Evolutionary conservation across 2,797 vertebrate genomes (phyloP).

Genomic region (Eulemur rubriventer): DNA sequence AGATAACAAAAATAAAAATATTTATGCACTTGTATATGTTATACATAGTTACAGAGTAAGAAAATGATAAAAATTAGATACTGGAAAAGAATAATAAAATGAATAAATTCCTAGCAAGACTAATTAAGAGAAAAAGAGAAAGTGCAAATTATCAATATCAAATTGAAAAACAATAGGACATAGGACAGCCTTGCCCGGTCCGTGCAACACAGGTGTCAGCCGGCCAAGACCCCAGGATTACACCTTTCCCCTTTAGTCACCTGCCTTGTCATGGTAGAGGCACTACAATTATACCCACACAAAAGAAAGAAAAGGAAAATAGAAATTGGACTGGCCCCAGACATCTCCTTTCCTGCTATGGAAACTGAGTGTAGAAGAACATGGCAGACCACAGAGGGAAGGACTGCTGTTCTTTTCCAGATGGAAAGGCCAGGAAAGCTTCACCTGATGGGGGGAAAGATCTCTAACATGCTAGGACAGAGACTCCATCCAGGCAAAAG

Average conservation of each 20-base stretch:
- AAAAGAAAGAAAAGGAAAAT: not conserved
- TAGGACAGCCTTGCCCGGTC: not conserved
- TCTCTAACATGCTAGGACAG: too few species aligned
- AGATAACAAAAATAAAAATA: too few species aligned
- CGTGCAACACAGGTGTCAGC: accelerated
- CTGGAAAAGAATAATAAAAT: too few species aligned
- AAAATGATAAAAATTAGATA: too few species aligned
- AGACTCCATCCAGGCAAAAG: too few species aligned
- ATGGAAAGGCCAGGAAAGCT: not conserved
- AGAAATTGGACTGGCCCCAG: not conserved
- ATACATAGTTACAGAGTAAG: too few species aligned
- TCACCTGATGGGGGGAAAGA: not conserved
- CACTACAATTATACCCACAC: not conserved
- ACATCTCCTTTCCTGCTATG: not conserved
- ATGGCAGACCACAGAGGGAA: not conserved
- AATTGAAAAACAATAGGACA: too few species aligned
- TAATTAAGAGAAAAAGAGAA: too few species aligned
- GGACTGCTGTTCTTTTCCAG: too few species aligned
- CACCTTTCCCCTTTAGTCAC: not conserved
- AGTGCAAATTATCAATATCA: too few species aligned
- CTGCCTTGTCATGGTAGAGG: not conserved
- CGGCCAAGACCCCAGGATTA: not conserved
- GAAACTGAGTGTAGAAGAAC: not conserved
- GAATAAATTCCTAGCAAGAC: too few species aligned
- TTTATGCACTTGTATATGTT: too few species aligned